These are phyloP conservation scores for Rhagologus leucostigma DNA, from an alignment of 2,113 vertebrate genomes.

Conservation along the genomic window DNA sequence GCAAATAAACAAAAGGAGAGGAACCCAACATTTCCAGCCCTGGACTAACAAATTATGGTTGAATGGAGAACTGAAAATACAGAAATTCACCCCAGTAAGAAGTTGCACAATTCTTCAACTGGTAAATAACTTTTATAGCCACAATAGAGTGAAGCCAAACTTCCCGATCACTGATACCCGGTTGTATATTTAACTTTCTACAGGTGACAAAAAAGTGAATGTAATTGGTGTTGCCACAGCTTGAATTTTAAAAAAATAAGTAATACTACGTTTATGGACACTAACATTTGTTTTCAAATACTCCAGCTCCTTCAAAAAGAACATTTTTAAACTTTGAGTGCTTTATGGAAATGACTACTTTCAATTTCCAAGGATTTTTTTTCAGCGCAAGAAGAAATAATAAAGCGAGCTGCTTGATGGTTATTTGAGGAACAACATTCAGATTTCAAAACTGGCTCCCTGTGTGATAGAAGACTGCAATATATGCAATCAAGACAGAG, in stretches of 20 bases:
- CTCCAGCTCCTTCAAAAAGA: neutral
- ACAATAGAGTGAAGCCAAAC: neutral
- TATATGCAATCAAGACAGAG: slow-evolving; percentile 41
- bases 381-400: neutral
- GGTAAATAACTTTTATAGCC: neutral
- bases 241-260: neutral
- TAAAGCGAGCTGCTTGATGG: neutral
- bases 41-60: neutral
- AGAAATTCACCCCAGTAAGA: neutral
- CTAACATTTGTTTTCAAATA: neutral
- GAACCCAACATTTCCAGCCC: neutral
- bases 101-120: neutral
- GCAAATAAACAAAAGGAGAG: neutral
- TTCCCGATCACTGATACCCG: neutral
- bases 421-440: neutral
- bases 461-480: slow-evolving; percentile 8
- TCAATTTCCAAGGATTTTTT: neutral
- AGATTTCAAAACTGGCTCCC: neutral
- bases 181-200: neutral
- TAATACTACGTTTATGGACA: neutral
- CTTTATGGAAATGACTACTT: neutral
- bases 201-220: neutral
- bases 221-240: neutral
- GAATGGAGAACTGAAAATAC: neutral
- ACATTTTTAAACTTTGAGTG: neutral